Evolutionary conservation across 2,888 invertebrate species (phyloP), one percentile per base, ranked within the genome.

Genomic region (Xylocampa areola): DNA sequence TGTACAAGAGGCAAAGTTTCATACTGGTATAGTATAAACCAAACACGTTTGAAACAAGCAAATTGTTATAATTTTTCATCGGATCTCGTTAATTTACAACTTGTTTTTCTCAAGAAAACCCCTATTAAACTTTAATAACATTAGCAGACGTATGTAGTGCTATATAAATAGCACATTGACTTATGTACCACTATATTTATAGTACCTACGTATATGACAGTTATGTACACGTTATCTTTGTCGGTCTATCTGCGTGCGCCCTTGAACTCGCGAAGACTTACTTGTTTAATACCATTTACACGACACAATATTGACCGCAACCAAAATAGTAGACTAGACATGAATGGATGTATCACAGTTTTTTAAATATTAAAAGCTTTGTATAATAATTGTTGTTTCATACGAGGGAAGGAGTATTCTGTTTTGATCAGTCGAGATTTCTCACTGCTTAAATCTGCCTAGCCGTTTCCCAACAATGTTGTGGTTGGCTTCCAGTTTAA

Each of bases 231-330:
- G 68, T 60, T 79, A 76, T 78, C 80, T 69, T 43, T 68, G 70
- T 45, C 77, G 66, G 60, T 57, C 59, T 62, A 72, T 45, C 61
- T 49, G 50, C 13, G 27, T 19, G 30, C 48, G 78, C 41, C 79
- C 79, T 78, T 79, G 79, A 79, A 79, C 79, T 68, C 32, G 68
- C 35, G 76, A 78, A 79, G 79, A 63, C 80, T 75, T 71, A 72
- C 68, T 69, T 50, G 65, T 68, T 21, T 73, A 73, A 75, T 76
- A 33, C 62, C 51, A 65, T 73, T 70, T 70, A 59, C 39, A 54
- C 32, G 49, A 43, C 25, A 52, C 39, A 41, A 40, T 75, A 62
- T 65, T 73, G 52, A 49, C 47, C 45, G 54, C 32, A 48, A 54
- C 54, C 62, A 39, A 75, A 74, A 62, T 57, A 59, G 41, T 52